These are phyloP conservation scores for Nyctibius bracteatus DNA, from an alignment of 2,113 vertebrate species.

Conservation along the genomic window DNA sequence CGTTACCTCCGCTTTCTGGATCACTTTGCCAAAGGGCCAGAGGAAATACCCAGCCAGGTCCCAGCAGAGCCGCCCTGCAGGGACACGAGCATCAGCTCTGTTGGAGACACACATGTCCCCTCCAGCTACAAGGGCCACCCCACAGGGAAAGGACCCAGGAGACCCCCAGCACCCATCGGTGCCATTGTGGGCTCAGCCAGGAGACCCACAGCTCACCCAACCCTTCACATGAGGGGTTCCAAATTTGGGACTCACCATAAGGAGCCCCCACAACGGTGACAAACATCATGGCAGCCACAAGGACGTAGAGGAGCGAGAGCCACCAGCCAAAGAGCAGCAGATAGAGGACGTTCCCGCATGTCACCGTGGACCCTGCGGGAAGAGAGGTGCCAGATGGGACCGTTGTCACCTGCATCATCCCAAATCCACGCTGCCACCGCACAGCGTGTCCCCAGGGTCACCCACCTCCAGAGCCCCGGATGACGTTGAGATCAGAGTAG, in stretches of 20 bases:
- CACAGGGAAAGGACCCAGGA: neutral
- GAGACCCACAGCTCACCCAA: neutral
- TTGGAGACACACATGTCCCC: neutral
- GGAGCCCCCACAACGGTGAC: constrained; percentile 73
- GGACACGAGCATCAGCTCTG: rapidly evolving
- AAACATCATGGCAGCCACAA: constrained; percentile 79
- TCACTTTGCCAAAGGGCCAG: constrained; percentile 84
- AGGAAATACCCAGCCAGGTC: constrained; percentile 77
- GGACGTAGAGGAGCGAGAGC: constrained; percentile 78
- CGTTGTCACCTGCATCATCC: rapidly evolving
- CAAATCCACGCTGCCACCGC: rapidly evolving
- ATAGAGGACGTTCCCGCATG: constrained; percentile 79
- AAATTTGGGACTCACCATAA: constrained; percentile 72
- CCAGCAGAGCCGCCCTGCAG: constrained; percentile 74
- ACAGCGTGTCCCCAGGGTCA: neutral
- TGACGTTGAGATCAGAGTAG: constrained; percentile 78
- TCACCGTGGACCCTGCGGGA: constrained; percentile 69
- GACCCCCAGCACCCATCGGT: rapidly evolving
- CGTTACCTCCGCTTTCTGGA: constrained; percentile 65
- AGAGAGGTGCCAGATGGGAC: neutral
- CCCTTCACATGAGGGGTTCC: rapidly evolving
- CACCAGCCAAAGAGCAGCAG: constrained; percentile 87
- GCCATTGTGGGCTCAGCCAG: neutral
- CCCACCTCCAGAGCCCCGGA: constrained; percentile 72
- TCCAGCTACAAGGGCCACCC: neutral